Evolutionary conservation across 2,888 invertebrate genomes (phyloP).

Genomic region (Hypselothyrea guttata): DNA sequence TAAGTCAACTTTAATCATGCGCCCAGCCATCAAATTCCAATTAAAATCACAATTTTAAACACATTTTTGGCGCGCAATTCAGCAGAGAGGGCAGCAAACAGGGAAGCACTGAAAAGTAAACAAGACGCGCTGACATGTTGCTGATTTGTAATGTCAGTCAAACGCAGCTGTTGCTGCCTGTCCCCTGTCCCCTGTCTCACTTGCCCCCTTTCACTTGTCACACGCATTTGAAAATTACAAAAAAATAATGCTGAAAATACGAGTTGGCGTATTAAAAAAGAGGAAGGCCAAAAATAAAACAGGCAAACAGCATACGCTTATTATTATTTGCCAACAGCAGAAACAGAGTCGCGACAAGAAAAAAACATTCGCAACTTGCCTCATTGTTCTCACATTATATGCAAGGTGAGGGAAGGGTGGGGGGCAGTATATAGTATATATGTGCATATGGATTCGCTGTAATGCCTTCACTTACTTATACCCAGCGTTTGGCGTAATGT

Average conservation of each 20-base stretch:
- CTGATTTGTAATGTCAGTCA: conserved; percentile 69
- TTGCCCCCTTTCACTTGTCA: conserved; percentile 19
- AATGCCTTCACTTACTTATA: conserved; percentile 32
- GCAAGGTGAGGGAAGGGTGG: background rate
- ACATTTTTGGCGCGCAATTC: conserved; percentile 30
- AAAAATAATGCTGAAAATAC: conserved; percentile 33
- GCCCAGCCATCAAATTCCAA: conserved; percentile 62
- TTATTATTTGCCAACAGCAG: conserved; percentile 35
- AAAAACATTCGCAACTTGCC: conserved; percentile 13
- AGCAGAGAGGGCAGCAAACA: too few relatives aligned
- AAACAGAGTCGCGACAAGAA: background rate
- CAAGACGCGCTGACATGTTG: conserved; percentile 55
- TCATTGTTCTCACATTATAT: conserved; percentile 46
- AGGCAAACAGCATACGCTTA: conserved; percentile 20
- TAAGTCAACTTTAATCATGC: conserved; percentile 64
- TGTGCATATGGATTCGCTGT: background rate
- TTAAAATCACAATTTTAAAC: conserved; percentile 65
- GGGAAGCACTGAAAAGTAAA: conserved; percentile 31
- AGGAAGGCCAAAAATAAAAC: conserved; percentile 1
- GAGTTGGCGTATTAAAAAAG: conserved; percentile 13
- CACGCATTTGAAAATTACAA: conserved; percentile 53
- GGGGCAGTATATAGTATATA: background rate
- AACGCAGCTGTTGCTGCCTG: conserved; percentile 57
- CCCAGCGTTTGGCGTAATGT: conserved; percentile 32
- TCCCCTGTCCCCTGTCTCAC: background rate